Evolutionary conservation across 2,888 invertebrate species (phyloP).

Genomic region (Drosophila suboccidentalis): DNA sequence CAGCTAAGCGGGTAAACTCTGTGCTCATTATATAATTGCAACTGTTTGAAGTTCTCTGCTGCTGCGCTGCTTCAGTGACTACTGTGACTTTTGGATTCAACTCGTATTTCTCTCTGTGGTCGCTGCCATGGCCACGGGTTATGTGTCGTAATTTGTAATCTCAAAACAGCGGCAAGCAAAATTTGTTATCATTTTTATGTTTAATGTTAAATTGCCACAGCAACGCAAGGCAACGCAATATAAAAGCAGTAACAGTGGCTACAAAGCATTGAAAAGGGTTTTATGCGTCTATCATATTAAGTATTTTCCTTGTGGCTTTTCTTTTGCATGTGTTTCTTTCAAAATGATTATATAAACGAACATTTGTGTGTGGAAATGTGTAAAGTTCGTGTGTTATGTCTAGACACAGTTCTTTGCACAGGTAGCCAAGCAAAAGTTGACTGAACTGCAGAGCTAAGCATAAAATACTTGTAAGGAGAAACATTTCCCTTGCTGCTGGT

Average conservation of each 20-base stretch:
- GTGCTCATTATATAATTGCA: conserved; percentile 74
- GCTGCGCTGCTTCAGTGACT: conserved; percentile 1
- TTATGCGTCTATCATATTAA: conserved; percentile 69
- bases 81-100: conserved; percentile 28
- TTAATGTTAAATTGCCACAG: conserved; percentile 69
- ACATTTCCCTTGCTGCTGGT: conserved; percentile 28
- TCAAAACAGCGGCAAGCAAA: conserved; percentile 56
- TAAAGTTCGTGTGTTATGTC: conserved; percentile 40
- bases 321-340: conserved; percentile 18
- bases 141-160: conserved; percentile 76
- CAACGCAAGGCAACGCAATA: conserved; percentile 34
- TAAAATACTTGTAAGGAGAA: conserved; percentile 45
- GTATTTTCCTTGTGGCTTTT: conserved; percentile 39
- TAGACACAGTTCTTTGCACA: conserved; percentile 63
- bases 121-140: conserved; percentile 60
- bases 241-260: conserved; percentile 22
- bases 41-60: conserved; percentile 70
- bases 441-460: conserved; percentile 64
- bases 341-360: conserved; percentile 6
- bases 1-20: conserved; percentile 46
- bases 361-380: conserved; percentile 14
- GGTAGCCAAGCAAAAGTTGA: conserved; percentile 70
- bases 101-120: conserved; percentile 23
- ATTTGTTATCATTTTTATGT: conserved; percentile 75
- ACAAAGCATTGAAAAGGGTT: conserved; percentile 60